Evolutionary conservation across 2,888 invertebrate species (phyloP).

Genomic region (Arge pagana): DNA sequence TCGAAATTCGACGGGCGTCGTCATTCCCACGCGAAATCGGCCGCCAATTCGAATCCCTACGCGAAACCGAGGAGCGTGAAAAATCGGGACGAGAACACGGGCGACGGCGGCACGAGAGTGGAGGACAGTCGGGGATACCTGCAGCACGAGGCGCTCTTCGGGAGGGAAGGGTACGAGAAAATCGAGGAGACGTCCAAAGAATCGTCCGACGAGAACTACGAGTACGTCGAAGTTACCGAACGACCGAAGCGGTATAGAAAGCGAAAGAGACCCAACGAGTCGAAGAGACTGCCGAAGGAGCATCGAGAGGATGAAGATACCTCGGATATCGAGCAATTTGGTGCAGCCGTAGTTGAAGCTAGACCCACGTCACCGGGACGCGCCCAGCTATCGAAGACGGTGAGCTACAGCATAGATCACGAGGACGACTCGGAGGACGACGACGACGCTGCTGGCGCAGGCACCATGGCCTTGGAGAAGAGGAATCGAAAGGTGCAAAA

Average conservation of each 20-base stretch:
- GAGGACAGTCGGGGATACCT: conserved; percentile 6
- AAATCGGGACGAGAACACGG: conserved; percentile 8
- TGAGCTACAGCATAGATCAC: conserved; percentile 36
- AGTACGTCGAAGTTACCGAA: conserved; percentile 48
- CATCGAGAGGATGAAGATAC: conserved; percentile 41
- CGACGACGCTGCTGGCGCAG: conserved; percentile 22
- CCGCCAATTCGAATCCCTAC: conserved; percentile 17
- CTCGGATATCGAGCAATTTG: conserved; percentile 23
- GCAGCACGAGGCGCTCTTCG: conserved; percentile 22
- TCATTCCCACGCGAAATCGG: conserved; percentile 14
- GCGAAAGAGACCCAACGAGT: conserved; percentile 37
- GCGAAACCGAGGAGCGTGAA: conserved; percentile 14
- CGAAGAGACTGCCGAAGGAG: conserved; percentile 47
- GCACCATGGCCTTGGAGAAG: conserved; percentile 8
- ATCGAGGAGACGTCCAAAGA: conserved; percentile 40
- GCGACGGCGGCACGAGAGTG: not conserved
- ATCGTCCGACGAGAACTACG: conserved; percentile 42
- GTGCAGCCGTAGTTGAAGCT: too few species aligned
- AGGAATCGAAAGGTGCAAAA: conserved; percentile 20
- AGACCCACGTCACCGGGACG: conserved; percentile 37
- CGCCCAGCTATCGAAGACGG: conserved; percentile 37
- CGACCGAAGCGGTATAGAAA: conserved; percentile 44
- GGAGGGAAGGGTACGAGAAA: conserved; percentile 38
- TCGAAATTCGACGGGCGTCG: conserved; percentile 5
- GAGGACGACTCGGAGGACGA: conserved; percentile 31